phyloP scores from a whole-genome alignment of 2,113 vertebrate genomes.

The Dicerorhinus sumatrensis region DNA sequence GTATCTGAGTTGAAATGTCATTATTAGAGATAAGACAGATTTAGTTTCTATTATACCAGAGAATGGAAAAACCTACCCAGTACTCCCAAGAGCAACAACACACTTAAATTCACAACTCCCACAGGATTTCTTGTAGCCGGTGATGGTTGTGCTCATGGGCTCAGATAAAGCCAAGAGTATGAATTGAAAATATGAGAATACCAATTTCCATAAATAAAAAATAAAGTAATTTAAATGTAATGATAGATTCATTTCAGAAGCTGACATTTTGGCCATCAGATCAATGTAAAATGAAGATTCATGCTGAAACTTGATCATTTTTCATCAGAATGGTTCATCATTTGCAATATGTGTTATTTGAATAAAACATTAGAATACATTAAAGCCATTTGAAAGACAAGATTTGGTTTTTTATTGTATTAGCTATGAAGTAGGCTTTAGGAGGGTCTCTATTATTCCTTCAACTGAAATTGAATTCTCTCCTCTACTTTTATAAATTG shows the following conservation, averaged over 20 bases:
- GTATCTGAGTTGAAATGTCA: constrained; percentile 9
- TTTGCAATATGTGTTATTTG: constrained; percentile 28
- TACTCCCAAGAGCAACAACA: neutral
- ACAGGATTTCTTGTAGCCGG: neutral
- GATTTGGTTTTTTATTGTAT: neutral
- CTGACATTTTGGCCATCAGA: constrained; percentile 18
- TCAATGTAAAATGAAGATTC: neutral
- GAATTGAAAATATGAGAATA: constrained; percentile 32
- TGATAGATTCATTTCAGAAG: constrained; percentile 36
- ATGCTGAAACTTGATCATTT: constrained; percentile 24
- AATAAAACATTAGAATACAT: constrained; percentile 35
- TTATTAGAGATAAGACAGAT: neutral
- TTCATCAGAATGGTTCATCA: constrained; percentile 4
- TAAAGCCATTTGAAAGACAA: constrained; percentile 41
- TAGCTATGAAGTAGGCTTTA: neutral
- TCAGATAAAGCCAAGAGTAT: neutral
- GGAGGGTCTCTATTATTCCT: neutral
- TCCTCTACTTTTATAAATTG: constrained; percentile 13
- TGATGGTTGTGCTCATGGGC: neutral
- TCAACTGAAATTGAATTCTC: constrained; percentile 21
- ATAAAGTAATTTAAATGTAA: constrained; percentile 14
- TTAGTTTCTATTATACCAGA: constrained; percentile 4
- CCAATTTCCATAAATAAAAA: constrained; percentile 32
- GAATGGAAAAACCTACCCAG: neutral
- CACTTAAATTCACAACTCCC: constrained; percentile 7